phyloP scores from a whole-genome alignment of 2,888 invertebrate genomes.

The Acanthoscelides obtectus region DNA sequence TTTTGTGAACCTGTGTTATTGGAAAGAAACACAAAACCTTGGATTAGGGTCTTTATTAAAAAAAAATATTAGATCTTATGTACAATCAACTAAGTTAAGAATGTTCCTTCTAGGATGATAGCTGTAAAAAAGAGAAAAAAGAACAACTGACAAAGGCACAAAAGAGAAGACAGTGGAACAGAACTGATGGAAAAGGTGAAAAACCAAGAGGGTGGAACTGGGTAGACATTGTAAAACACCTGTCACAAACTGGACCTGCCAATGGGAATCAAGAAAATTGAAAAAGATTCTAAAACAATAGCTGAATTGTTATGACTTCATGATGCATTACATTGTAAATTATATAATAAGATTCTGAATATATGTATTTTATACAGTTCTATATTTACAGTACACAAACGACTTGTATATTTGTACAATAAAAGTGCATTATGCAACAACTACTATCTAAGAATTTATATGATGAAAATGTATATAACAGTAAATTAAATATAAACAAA shows the following conservation, averaged over 20 bases:
- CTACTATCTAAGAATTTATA: too few relatives aligned
- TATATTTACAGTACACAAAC: background rate
- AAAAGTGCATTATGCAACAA: background rate
- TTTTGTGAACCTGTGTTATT: too few relatives aligned
- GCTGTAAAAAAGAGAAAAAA: constrained; percentile 62
- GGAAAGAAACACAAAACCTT: background rate
- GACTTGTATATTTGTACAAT: background rate
- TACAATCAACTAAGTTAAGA: too few relatives aligned
- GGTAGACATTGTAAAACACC: constrained; percentile 94
- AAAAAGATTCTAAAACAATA: constrained; percentile 1
- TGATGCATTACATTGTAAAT: background rate
- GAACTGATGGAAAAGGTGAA: constrained; percentile 75
- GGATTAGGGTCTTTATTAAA: constrained; percentile 2
- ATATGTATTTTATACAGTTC: background rate
- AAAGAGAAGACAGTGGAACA: constrained; percentile 84
- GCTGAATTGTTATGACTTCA: background rate
- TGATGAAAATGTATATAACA: too few relatives aligned
- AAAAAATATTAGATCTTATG: background rate
- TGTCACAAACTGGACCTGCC: constrained; percentile 72
- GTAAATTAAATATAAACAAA: too few relatives aligned
- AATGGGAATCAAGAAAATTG: constrained; percentile 36
- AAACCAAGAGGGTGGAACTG: constrained; percentile 88
- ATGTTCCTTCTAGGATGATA: constrained; percentile 29
- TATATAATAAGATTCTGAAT: background rate
- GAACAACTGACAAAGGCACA: constrained; percentile 89